Percentiles rank a stretch among this genome's conserved stretches.
Evolutionary conservation across 2,113 vertebrate species (phyloP).

Genomic region (Alces alces): DNA sequence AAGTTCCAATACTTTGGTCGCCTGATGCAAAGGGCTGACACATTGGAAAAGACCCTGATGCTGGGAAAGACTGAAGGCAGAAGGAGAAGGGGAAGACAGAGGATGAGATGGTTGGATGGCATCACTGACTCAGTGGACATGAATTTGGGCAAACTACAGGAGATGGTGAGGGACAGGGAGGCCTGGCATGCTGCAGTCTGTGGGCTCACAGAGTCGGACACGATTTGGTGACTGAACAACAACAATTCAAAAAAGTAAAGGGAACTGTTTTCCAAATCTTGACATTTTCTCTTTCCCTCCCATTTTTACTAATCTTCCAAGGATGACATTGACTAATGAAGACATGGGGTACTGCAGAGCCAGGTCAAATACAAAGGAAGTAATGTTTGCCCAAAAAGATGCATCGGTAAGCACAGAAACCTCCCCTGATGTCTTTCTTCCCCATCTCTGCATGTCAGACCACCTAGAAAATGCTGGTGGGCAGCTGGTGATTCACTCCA

Average conservation of each 20-base stretch:
- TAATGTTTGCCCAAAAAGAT: neutral
- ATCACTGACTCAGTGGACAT: neutral
- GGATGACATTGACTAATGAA: neutral
- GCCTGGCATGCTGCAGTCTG: neutral
- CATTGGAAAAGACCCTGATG: neutral
- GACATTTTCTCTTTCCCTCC: neutral
- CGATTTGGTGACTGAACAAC: neutral
- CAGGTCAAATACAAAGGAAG: neutral
- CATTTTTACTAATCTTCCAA: neutral
- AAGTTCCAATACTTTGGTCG: neutral
- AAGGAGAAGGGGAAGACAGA: neutral
- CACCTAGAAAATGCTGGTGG: constrained; percentile 59
- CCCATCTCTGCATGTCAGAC: neutral
- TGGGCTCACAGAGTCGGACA: neutral
- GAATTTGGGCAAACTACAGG: neutral
- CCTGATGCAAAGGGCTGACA: neutral
- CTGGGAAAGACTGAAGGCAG: neutral
- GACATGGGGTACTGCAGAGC: neutral
- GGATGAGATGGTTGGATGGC: neutral
- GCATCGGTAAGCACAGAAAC: neutral
- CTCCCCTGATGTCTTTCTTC: neutral
- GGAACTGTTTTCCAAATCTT: neutral
- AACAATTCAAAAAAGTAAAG: neutral
- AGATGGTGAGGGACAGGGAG: neutral
- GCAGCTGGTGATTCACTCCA: constrained; percentile 63